A percentile compares a stretch with the other conserved stretches of the same genome.
These are phyloP conservation scores for Amniataba percoides DNA, from an alignment of 2,797 vertebrate genomes.

Conservation along the genomic window DNA sequence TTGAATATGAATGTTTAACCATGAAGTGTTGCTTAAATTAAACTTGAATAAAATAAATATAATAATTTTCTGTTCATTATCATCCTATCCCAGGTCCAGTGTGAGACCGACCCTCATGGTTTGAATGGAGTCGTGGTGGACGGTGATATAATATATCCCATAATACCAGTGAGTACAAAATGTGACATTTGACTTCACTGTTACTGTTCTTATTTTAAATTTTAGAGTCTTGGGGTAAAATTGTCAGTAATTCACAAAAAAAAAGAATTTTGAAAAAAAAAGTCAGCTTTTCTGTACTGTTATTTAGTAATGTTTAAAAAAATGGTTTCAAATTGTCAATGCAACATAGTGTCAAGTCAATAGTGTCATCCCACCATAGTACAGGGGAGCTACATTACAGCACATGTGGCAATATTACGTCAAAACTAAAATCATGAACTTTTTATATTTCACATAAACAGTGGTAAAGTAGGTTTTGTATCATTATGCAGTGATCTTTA, in stretches of 20 bases:
- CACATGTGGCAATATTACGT: not conserved
- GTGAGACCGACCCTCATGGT: no score
- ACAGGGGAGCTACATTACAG: accelerated
- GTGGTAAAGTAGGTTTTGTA: not conserved
- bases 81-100: no score
- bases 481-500: not conserved
- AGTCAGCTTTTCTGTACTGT: not conserved
- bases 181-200: no score
- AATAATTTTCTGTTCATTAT: no score
- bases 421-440: no score
- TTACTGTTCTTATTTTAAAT: no score
- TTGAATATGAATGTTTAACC: no score
- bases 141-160: no score
- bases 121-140: no score
- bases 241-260: not conserved
- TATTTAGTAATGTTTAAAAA: not conserved
- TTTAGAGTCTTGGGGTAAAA: not conserved
- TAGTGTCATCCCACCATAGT: accelerated
- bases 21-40: no score
- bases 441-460: not conserved
- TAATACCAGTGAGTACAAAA: no score
- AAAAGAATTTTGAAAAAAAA: not conserved
- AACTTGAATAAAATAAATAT: no score
- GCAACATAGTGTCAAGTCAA: accelerated
- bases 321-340: not conserved